phyloP scores from a whole-genome alignment of 2,113 vertebrate species.

The Acanthisitta chloris region DNA sequence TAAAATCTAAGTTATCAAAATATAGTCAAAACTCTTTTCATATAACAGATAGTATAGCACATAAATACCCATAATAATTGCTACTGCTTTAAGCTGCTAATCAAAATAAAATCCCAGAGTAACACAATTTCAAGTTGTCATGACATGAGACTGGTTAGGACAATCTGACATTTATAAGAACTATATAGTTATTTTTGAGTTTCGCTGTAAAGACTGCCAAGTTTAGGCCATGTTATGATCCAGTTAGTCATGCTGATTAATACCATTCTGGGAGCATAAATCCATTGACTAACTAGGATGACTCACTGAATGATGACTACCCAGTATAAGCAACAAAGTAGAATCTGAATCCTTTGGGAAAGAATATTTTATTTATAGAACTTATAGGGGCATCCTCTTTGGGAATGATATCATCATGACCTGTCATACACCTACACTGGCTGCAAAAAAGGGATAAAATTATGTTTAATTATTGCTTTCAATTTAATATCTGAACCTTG shows the following conservation, averaged over 20 bases:
- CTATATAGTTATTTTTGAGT: neutral
- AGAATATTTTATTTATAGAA: neutral
- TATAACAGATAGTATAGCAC: neutral
- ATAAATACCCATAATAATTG: neutral
- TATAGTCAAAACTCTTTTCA: neutral
- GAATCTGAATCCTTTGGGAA: neutral
- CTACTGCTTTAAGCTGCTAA: neutral
- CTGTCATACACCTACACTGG: neutral
- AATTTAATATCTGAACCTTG: neutral
- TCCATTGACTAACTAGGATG: neutral
- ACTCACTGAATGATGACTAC: neutral
- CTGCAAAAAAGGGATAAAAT: neutral
- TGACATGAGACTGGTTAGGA: neutral
- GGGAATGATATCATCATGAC: neutral
- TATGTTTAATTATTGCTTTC: neutral
- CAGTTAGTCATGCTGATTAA: neutral
- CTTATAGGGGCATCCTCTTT: neutral
- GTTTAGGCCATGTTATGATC: neutral
- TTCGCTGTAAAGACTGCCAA: neutral
- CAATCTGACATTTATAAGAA: neutral
- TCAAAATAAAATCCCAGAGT: neutral
- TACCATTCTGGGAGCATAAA: neutral
- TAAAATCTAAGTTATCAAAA: neutral
- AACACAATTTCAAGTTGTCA: neutral
- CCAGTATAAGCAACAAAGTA: neutral